Evolutionary conservation across 2,113 vertebrate species (phyloP).

Genomic region (Pterocles burchelli): DNA sequence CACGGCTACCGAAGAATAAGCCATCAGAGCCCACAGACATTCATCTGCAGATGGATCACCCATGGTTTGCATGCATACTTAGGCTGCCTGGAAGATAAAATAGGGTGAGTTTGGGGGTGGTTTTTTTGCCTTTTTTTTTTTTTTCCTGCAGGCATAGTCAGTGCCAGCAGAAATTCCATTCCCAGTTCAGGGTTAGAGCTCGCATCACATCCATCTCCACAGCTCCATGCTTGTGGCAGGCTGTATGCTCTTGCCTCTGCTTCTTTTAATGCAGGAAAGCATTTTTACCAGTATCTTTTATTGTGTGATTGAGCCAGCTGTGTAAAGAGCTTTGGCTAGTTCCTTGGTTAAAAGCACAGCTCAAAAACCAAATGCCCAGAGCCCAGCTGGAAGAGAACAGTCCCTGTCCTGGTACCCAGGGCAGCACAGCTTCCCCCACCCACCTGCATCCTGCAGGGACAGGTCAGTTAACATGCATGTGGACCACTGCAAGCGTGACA

Average conservation of each 20-base stretch:
- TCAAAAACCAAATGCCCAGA: neutral
- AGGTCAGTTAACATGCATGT: accelerated
- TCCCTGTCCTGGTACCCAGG: neutral
- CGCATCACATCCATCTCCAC: accelerated
- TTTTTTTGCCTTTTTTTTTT: neutral
- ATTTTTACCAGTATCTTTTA: accelerated
- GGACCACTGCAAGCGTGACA: accelerated
- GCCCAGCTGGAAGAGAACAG: neutral
- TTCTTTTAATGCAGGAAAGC: neutral
- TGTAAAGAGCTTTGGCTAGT: neutral
- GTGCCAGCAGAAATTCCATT: neutral
- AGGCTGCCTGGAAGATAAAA: neutral
- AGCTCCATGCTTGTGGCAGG: accelerated
- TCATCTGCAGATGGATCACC: neutral
- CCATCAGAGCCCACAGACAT: accelerated
- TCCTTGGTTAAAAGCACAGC: accelerated
- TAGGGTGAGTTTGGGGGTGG: accelerated
- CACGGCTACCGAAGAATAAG: neutral
- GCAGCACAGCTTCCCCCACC: neutral
- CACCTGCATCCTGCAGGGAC: accelerated
- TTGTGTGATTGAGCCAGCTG: neutral
- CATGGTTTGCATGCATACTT: accelerated
- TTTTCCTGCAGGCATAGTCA: neutral
- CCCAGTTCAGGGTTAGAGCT: neutral
- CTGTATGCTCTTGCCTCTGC: accelerated